These are phyloP conservation scores for Mustela nigripes DNA, from an alignment of 2,113 vertebrate species.

Conservation along the genomic window DNA sequence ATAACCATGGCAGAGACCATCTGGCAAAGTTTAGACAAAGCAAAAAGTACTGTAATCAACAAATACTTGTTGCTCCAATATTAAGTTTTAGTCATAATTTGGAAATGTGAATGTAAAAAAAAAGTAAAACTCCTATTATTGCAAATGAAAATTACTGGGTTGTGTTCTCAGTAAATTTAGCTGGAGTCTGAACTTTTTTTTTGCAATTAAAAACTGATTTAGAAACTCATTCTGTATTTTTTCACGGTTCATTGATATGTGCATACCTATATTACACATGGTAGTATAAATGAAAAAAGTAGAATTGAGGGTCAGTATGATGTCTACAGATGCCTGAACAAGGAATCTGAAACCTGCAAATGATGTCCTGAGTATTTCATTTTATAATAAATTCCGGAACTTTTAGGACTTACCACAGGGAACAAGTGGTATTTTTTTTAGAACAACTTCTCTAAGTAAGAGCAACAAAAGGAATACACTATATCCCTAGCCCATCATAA, in stretches of 20 bases:
- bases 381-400: not conserved
- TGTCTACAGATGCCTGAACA: not conserved
- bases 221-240: not conserved
- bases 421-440: not conserved
- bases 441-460: not conserved
- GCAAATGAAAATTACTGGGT: conserved; percentile 57
- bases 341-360: not conserved
- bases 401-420: not conserved
- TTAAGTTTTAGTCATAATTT: conserved; percentile 74
- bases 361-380: not conserved
- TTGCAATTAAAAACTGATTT: conserved; percentile 61
- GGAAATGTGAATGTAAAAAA: conserved; percentile 72
- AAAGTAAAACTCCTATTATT: conserved; percentile 39
- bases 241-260: conserved; percentile 12
- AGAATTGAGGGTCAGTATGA: not conserved
- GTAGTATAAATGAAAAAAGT: conserved; percentile 32
- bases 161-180: conserved; percentile 59
- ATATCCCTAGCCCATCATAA: not conserved
- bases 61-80: conserved; percentile 93
- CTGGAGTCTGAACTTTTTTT: conserved; percentile 71
- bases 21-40: conserved; percentile 87
- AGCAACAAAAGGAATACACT: not conserved
- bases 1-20: conserved; percentile 84
- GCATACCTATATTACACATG: conserved; percentile 58
- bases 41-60: conserved; percentile 84